Conservation (phyloP, 2,888 invertebrate species). For the Nomada fucata region DNA sequence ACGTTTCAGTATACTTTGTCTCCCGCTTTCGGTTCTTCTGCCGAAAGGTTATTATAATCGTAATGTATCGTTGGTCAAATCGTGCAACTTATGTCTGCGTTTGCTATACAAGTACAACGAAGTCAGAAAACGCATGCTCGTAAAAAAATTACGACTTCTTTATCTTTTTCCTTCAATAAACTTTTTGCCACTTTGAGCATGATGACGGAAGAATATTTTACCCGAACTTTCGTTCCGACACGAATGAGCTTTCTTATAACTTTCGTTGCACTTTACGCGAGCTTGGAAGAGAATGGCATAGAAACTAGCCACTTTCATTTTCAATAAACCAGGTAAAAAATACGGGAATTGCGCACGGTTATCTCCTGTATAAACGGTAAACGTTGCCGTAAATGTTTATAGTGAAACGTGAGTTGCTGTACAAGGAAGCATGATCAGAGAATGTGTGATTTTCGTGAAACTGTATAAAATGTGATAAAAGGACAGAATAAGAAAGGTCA, state of each 20-base stretch:
- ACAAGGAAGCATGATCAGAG: not conserved
- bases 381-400: not conserved
- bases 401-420: not conserved
- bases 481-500: not conserved
- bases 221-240: slow-evolving; percentile 37
- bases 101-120: not conserved
- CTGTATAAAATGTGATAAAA: no score
- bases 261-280: slow-evolving; percentile 20
- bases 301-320: slow-evolving; percentile 30
- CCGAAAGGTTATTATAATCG: slow-evolving; percentile 1
- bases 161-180: not conserved
- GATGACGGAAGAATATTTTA: slow-evolving; percentile 18
- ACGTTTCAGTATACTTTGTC: not conserved
- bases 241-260: slow-evolving; percentile 22
- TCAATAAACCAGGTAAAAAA: slow-evolving; percentile 21
- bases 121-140: not conserved
- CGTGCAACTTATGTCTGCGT: slow-evolving; percentile 1
- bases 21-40: not conserved
- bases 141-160: no score
- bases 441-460: no score
- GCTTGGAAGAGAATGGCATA: not conserved
- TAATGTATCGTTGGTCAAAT: not conserved
- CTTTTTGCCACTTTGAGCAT: slow-evolving; percentile 8
- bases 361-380: not conserved
- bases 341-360: slow-evolving; percentile 6